phyloP scores from a whole-genome alignment of 2,113 vertebrate genomes.

The Emydura subglobosa region DNA sequence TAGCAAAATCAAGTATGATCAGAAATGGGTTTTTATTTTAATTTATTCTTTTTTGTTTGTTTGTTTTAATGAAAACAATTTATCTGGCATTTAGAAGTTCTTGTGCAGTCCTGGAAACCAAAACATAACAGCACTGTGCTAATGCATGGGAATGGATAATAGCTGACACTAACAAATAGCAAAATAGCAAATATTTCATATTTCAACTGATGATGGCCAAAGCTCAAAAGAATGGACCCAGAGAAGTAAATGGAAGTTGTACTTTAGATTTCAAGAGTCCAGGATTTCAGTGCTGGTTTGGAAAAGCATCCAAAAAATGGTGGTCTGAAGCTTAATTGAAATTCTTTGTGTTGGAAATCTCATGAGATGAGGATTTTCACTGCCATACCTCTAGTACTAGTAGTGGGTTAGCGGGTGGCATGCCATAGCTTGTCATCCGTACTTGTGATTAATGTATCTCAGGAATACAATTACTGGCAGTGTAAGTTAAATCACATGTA shows the following conservation, averaged over 20 bases:
- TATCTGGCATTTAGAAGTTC: not conserved
- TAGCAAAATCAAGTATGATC: not conserved
- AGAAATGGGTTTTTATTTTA: not conserved
- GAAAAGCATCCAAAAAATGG: not conserved
- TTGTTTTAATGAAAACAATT: not conserved
- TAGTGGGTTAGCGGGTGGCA: not conserved
- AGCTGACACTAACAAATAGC: constrained; percentile 10
- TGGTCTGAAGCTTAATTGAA: constrained; percentile 47
- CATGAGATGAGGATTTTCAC: not conserved
- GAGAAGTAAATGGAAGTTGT: constrained; percentile 10
- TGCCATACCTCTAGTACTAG: not conserved
- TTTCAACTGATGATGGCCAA: constrained; percentile 9
- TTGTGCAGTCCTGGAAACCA: not conserved
- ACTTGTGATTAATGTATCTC: not conserved
- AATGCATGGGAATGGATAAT: not conserved
- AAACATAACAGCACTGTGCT: not conserved
- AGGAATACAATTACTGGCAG: not conserved
- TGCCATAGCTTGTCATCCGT: not conserved
- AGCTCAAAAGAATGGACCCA: not conserved
- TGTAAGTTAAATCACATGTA: not conserved
- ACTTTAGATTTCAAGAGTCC: not conserved
- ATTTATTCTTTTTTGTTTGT: no score
- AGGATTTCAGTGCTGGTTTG: constrained; percentile 19
- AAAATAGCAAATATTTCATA: constrained; percentile 32
- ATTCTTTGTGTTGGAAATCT: not conserved